phyloP scores from a whole-genome alignment of 2,888 invertebrate genomes.

The Piscicola geometra region DNA sequence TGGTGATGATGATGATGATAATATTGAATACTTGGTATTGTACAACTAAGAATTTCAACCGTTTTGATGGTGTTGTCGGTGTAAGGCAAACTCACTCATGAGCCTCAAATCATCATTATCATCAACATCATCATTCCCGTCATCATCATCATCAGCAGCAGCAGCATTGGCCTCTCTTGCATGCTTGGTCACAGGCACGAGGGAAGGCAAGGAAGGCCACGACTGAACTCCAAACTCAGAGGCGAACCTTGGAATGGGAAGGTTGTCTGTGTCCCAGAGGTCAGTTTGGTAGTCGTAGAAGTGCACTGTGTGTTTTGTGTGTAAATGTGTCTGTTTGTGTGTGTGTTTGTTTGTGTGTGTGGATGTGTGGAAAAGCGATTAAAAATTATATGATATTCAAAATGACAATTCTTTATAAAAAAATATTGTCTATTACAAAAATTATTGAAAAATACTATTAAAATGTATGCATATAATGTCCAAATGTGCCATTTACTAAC shows the following conservation, averaged over 20 bases:
- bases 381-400: neutral
- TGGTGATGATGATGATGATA: too few relatives aligned
- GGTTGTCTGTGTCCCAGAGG: conserved; percentile 73
- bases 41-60: conserved; percentile 30
- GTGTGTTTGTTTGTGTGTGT: too few relatives aligned
- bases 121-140: neutral
- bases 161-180: neutral
- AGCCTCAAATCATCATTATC: conserved; percentile 52
- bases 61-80: conserved; percentile 75
- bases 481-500: too few relatives aligned
- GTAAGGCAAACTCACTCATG: conserved; percentile 64
- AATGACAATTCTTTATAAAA: conserved; percentile 1
- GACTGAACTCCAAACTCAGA: conserved; percentile 96
- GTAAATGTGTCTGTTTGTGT: too few relatives aligned
- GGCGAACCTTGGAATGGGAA: conserved; percentile 77
- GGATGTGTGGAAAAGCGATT: too few relatives aligned
- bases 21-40: too few relatives aligned
- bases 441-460: too few relatives aligned
- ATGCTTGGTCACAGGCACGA: conserved; percentile 57
- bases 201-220: conserved; percentile 69
- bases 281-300: conserved; percentile 80
- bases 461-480: too few relatives aligned
- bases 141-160: neutral
- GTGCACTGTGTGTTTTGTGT: too few relatives aligned
- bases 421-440: too few relatives aligned